A percentile compares a stretch with the other conserved stretches of the same genome.
These are phyloP conservation scores for Acleris sparsana DNA, from an alignment of 2,888 invertebrate genomes.

Conservation along the genomic window DNA sequence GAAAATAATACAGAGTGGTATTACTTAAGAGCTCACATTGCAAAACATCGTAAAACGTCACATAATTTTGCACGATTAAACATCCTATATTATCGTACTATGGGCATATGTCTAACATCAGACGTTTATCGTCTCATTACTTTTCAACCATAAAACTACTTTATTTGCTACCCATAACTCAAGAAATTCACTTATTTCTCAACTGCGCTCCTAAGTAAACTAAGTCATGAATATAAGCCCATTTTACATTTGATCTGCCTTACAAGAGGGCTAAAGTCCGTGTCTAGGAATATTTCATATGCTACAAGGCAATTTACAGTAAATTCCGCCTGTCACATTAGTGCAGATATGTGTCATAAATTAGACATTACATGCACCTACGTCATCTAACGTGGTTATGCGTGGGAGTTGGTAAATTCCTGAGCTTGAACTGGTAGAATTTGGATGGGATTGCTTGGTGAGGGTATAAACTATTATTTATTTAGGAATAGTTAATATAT, in stretches of 20 bases:
- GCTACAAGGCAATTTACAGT: constrained; percentile 16
- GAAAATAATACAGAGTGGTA: too few species aligned
- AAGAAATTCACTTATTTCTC: constrained; percentile 7
- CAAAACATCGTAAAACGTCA: too few species aligned
- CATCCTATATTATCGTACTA: background rate
- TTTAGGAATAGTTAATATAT: too few species aligned
- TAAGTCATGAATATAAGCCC: background rate
- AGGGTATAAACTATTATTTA: too few species aligned
- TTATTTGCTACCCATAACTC: constrained; percentile 6
- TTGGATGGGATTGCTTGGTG: background rate
- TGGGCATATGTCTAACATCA: background rate
- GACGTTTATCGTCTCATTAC: background rate
- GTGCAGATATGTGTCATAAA: constrained; percentile 31
- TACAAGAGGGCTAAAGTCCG: background rate
- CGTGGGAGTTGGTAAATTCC: constrained; percentile 11
- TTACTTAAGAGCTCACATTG: too few species aligned
- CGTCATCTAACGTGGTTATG: constrained; percentile 17
- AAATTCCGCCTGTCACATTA: constrained; percentile 27
- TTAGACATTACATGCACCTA: constrained; percentile 30
- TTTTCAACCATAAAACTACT: background rate
- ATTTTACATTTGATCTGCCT: background rate
- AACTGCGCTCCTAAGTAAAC: background rate
- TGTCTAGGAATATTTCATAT: constrained; percentile 4
- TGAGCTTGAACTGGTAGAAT: constrained; percentile 6
- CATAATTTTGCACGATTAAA: too few species aligned